Evolutionary conservation across 2,888 invertebrate species (phyloP).

Genomic region (Melangyna quadrimaculata): DNA sequence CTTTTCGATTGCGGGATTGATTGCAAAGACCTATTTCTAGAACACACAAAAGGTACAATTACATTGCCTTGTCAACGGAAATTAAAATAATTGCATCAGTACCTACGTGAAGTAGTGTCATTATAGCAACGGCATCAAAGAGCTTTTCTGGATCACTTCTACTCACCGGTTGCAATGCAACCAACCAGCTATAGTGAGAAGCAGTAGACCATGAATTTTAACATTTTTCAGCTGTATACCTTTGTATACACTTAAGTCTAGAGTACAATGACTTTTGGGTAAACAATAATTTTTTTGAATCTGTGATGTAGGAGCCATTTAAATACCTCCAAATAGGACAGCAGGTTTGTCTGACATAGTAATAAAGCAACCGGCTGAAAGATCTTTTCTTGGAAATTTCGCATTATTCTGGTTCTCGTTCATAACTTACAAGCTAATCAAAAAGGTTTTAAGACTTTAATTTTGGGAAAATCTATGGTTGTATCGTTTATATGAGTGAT

Average conservation of each 20-base stretch:
- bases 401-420: constrained; percentile 41
- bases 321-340: background rate
- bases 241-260: constrained; percentile 13
- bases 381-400: constrained; percentile 34
- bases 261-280: constrained; percentile 56
- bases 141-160: background rate
- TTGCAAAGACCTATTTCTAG: constrained; percentile 45
- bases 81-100: constrained; percentile 61
- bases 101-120: constrained; percentile 31
- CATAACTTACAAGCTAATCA: background rate
- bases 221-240: constrained; percentile 27
- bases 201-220: constrained; percentile 61
- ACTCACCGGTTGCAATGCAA: background rate
- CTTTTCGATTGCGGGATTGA: background rate
- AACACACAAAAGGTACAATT: constrained; percentile 10
- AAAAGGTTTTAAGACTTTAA: background rate
- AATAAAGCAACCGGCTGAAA: background rate
- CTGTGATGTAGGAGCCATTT: constrained; percentile 9
- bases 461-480: background rate
- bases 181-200: background rate
- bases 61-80: constrained; percentile 53
- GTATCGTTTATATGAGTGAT: too few species aligned
- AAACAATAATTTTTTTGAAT: constrained; percentile 13
- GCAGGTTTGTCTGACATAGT: background rate
- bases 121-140: constrained; percentile 11